Evolutionary conservation across 2,113 vertebrate species (phyloP).

Genomic region (Rattus norvegicus): GRCr8 NC_086039.1:113243001-113243500

Average conservation of each 20-base stretch:
- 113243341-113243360: not conserved
- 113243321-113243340: not conserved
- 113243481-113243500: not conserved
- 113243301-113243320: not conserved
- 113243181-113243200: not conserved
- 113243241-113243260: not conserved
- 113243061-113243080: slow-evolving; percentile 1
- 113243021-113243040: not conserved
- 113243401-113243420: not conserved
- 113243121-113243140: not conserved
- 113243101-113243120: not conserved
- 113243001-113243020: not conserved
- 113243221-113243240: not conserved
- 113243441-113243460: too few species aligned
- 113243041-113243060: not conserved
- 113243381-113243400: not conserved
- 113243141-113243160: not conserved
- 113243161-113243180: not conserved
- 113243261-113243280: not conserved
- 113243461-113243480: not conserved
- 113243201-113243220: not conserved
- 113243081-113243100: not conserved
- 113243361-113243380: not conserved
- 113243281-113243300: not conserved
- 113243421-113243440: not conserved